Conservation (phyloP, 2,797 vertebrate species). For the Sebastes cheni region DNA sequence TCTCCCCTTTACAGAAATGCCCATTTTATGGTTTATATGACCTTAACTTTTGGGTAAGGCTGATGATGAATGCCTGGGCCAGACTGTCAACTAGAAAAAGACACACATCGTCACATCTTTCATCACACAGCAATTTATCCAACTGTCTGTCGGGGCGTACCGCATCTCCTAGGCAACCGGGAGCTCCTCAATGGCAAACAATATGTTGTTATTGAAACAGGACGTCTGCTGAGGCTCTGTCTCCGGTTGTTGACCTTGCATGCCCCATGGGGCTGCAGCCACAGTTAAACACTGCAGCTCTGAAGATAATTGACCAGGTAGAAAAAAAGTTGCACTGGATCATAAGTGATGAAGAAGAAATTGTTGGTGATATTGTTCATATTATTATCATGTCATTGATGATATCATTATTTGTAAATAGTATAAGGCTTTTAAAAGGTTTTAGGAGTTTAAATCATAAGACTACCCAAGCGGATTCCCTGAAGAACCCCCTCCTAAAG, state of each 20-base stretch:
- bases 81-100: neutral
- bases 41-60: neutral
- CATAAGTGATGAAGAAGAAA: neutral
- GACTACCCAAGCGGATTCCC: neutral
- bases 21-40: neutral
- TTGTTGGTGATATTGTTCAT: neutral
- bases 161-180: constrained; percentile 61
- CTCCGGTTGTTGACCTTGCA: constrained; percentile 15
- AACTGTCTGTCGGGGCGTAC: constrained; percentile 38
- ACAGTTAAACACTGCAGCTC: neutral
- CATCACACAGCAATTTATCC: constrained; percentile 20
- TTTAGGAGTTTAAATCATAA: neutral
- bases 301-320: neutral
- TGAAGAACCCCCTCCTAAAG: neutral
- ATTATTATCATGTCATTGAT: neutral
- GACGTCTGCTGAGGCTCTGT: constrained; percentile 14
- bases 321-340: neutral
- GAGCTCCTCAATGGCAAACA: constrained; percentile 42
- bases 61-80: neutral
- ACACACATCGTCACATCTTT: constrained; percentile 5
- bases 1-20: too few relatives aligned
- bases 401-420: neutral
- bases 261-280: constrained; percentile 1
- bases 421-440: neutral
- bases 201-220: constrained; percentile 41